Evolutionary conservation across 2,113 vertebrate genomes (phyloP).

Genomic region (Falco punctatus): DNA sequence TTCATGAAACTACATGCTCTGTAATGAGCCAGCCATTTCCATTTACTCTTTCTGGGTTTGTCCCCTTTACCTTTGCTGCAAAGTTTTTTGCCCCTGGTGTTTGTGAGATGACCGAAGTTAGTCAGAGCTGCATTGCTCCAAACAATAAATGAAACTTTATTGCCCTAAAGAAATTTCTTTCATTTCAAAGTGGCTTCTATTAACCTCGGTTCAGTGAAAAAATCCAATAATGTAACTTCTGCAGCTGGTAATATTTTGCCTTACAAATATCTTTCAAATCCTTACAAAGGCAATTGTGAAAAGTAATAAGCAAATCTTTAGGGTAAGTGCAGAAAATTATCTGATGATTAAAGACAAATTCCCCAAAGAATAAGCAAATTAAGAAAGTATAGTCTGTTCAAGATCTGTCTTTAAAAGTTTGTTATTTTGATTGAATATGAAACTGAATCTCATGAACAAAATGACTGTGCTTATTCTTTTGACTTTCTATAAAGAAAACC

Average conservation of each 20-base stretch:
- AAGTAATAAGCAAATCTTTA: slow-evolving; percentile 31
- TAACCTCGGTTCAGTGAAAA: slow-evolving; percentile 1
- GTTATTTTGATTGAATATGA: not conserved
- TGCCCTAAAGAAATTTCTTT: slow-evolving; percentile 14
- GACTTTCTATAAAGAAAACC: not conserved
- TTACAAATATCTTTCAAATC: not conserved
- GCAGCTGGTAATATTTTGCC: not conserved
- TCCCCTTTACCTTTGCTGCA: not conserved
- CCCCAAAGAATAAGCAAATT: not conserved
- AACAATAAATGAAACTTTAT: slow-evolving; percentile 10
- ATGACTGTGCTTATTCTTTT: not conserved
- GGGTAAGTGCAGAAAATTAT: not conserved
- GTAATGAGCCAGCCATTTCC: not conserved
- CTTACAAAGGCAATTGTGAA: slow-evolving; percentile 9
- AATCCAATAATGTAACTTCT: not conserved
- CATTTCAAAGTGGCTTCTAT: slow-evolving; percentile 4
- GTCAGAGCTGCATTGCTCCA: not conserved
- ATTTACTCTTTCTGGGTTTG: not conserved
- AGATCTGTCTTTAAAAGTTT: not conserved
- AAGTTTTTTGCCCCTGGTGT: not conserved
- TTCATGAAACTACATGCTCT: not conserved
- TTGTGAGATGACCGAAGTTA: not conserved
- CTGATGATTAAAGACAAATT: not conserved
- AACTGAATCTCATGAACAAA: not conserved
- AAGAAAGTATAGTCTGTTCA: not conserved